Evolutionary conservation across 2,113 vertebrate genomes (phyloP).

Genomic region (zebrafish (Danio rerio)): GRCz12tu NC_133189.1:4511501-4512000

Average conservation of each 20-base stretch:
- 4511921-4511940: too few species aligned
- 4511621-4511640: not conserved
- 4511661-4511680: not conserved
- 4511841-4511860: too few species aligned
- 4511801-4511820: not conserved
- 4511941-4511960: too few species aligned
- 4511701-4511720: not conserved
- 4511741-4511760: not conserved
- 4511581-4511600: not conserved
- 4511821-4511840: not conserved
- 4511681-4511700: not conserved
- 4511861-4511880: too few species aligned
- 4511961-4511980: too few species aligned
- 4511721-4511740: not conserved
- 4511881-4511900: too few species aligned
- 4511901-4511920: too few species aligned
- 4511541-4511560: conserved; percentile 12
- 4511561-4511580: not conserved
- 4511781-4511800: not conserved
- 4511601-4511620: not conserved
- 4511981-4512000: too few species aligned
- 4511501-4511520: not conserved
- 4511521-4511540: not conserved
- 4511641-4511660: not conserved
- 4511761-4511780: not conserved